Evolutionary conservation across 2,888 invertebrate species (phyloP).

Genomic region (Sesia bembeciformis): DNA sequence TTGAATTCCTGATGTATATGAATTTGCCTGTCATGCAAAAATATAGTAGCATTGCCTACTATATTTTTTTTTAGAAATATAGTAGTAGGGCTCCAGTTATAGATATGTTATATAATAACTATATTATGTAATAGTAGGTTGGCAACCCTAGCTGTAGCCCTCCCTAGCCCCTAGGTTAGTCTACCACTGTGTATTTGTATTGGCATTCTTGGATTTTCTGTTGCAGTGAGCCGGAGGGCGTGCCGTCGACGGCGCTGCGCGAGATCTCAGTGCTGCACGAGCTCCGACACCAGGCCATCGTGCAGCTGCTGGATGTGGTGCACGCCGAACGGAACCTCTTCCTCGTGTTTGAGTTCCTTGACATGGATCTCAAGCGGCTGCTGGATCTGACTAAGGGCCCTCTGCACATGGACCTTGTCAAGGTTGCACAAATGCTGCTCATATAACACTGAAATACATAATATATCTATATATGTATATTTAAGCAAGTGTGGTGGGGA

Average conservation of each 20-base stretch:
- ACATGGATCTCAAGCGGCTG: constrained; percentile 93
- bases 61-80: too few relatives aligned
- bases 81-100: too few relatives aligned
- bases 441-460: constrained; percentile 4
- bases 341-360: constrained; percentile 94
- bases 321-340: constrained; percentile 89
- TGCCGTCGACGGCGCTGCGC: constrained; percentile 96
- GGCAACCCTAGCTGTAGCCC: too few relatives aligned
- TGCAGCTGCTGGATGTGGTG: constrained; percentile 91
- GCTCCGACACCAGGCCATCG: constrained; percentile 91
- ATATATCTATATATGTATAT: neutral
- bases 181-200: too few relatives aligned
- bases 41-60: too few relatives aligned
- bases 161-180: too few relatives aligned
- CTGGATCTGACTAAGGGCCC: constrained; percentile 82
- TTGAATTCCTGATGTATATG: too few relatives aligned
- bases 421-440: constrained; percentile 54
- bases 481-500: neutral
- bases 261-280: constrained; percentile 96
- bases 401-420: constrained; percentile 77
- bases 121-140: too few relatives aligned
- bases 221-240: constrained; percentile 93
- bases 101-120: too few relatives aligned
- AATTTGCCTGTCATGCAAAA: too few relatives aligned
- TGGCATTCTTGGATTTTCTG: neutral